Evolutionary conservation across 1,140 invertebrate genomes (phyloP).

Genomic region (Homalodisca vitripennis): DNA sequence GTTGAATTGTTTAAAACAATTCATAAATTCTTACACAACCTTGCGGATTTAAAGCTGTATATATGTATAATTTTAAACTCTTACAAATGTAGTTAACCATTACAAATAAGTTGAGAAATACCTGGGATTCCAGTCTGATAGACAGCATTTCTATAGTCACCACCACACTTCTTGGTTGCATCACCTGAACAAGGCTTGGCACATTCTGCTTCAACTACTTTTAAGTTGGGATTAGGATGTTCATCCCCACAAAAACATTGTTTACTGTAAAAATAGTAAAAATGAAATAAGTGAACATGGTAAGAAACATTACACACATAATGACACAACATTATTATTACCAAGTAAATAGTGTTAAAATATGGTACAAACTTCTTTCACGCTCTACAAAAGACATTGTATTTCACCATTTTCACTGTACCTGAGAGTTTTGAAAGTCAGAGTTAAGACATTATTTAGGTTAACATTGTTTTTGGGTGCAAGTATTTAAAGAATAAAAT

Average conservation of each 20-base stretch:
- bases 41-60: not conserved
- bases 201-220: slow-evolving; percentile 62
- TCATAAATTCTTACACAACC: not conserved
- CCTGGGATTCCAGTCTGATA: slow-evolving; percentile 84
- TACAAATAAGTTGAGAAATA: slow-evolving; percentile 43
- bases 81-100: slow-evolving; percentile 35
- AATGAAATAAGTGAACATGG: not conserved
- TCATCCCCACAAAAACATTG: slow-evolving; percentile 93
- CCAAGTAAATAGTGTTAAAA: not conserved
- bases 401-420: not conserved
- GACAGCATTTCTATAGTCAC: slow-evolving; percentile 82
- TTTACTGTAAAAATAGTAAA: too few species aligned
- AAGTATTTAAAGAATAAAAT: too few species aligned
- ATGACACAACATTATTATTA: not conserved
- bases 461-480: too few species aligned
- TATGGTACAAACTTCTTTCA: not conserved
- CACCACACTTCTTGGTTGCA: slow-evolving; percentile 68
- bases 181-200: slow-evolving; percentile 76
- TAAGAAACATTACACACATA: not conserved
- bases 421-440: not conserved
- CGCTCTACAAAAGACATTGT: not conserved
- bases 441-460: not conserved
- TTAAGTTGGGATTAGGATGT: slow-evolving; percentile 56
- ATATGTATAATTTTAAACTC: not conserved
- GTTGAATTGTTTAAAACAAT: not conserved